phyloP scores from a whole-genome alignment of 2,113 vertebrate genomes.

The Corvus moneduloides region DNA sequence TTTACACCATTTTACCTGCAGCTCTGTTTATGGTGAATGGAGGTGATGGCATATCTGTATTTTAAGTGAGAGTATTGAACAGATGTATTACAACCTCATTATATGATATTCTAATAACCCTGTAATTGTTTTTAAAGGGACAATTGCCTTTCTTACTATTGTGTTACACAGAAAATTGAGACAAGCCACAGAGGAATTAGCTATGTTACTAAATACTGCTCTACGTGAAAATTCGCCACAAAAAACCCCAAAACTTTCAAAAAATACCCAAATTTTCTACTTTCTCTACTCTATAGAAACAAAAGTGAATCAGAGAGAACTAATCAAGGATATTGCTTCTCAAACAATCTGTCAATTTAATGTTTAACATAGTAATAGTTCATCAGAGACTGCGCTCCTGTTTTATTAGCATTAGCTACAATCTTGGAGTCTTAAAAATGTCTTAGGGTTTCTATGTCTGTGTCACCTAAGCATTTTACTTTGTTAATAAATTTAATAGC shows the following conservation, averaged over 20 bases:
- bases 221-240: fast-evolving
- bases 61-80: neutral
- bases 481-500: neutral
- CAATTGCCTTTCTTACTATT: neutral
- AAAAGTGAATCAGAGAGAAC: neutral
- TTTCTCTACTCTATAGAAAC: neutral
- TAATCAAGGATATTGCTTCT: neutral
- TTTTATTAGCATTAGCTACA: neutral
- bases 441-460: neutral
- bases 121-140: neutral
- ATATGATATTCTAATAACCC: neutral
- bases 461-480: neutral
- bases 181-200: neutral
- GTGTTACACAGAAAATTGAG: neutral
- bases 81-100: neutral
- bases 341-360: neutral
- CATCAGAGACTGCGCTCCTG: fast-evolving
- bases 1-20: neutral
- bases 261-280: neutral
- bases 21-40: neutral
- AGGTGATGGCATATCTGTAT: neutral
- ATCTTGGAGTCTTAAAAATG: neutral
- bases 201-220: neutral
- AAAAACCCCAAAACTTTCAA: neutral
- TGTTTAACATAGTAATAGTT: neutral